phyloP scores from a whole-genome alignment of 2,113 vertebrate species.

The Megaceryle maxima region DNA sequence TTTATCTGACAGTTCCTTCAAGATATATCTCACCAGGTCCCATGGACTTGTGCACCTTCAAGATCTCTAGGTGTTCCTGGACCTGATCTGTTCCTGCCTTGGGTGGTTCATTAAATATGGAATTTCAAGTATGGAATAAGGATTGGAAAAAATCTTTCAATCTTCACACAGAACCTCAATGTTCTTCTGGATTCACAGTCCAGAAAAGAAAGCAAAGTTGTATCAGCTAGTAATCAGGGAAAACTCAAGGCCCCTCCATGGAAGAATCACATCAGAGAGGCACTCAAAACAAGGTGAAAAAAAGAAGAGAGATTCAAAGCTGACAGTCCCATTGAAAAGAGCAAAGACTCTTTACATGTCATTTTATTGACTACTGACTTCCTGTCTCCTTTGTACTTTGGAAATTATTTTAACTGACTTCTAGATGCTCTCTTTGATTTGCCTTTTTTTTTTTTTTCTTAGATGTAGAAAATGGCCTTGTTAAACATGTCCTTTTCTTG shows the following conservation, averaged over 20 bases:
- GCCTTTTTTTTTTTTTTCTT: neutral
- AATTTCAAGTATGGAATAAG: neutral
- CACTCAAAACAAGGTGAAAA: neutral
- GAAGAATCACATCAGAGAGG: neutral
- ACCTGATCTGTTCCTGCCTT: too few relatives aligned
- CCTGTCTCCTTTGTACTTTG: conserved; percentile 6
- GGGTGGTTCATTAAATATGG: too few relatives aligned
- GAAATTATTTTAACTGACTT: conserved; percentile 44
- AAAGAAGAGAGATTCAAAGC: neutral
- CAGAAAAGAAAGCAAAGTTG: neutral
- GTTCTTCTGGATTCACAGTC: neutral
- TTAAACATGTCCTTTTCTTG: conserved; percentile 2
- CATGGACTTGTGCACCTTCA: too few relatives aligned
- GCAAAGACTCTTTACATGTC: neutral
- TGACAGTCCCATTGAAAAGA: conserved; percentile 4
- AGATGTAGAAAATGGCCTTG: neutral
- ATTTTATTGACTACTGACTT: conserved; percentile 51
- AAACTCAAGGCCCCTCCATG: neutral
- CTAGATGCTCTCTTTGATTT: neutral
- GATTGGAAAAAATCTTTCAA: neutral
- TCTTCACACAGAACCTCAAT: neutral
- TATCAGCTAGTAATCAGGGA: neutral
- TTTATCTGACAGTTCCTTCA: too few relatives aligned
- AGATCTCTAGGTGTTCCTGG: too few relatives aligned
- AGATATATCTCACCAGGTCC: too few relatives aligned